Evolutionary conservation across 2,113 vertebrate genomes (phyloP), one percentile per base, ranked within the genome.

Genomic region (Paedocypris sp.): DNA sequence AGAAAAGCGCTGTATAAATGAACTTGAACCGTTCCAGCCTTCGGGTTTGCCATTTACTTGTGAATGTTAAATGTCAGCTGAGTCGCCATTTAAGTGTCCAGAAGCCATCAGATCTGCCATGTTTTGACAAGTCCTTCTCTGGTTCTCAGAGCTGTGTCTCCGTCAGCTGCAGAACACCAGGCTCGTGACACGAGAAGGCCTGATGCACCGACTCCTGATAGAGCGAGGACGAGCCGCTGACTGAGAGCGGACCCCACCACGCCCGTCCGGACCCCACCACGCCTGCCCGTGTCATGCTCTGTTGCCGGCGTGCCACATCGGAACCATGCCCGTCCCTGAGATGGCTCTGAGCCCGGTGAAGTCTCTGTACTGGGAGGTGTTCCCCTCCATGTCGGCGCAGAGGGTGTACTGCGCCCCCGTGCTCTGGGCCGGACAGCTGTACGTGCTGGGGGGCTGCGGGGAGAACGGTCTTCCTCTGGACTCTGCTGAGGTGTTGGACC

Each of bases 361-460:
- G 50, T 82, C 87, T 74, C 87, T 95, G 67, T 74, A 71, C 71
- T 98, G 94, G 94, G 90, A 88, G 79, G 71, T 81, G 56, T 89
- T 97, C 71, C 94, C 94, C 1, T 70, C 90, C 41, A 92, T 98
- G 94, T 85, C 90, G 13, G 88, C 89, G 13, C 80, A 84, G 32
- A 87, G 94, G 0, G 94, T 98, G 7, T 98, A 98, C 79, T 91
- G 91, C 79, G 89, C 92, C 0, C 86, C 92, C 0, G 72, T 79
- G 0, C 80, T 88, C 74, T 87, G 85, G n/a, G 89, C 90, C 9
- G 88, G 88, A 51, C 89, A 86, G 56, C 77, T 98, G 16, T 91
- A 91, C 10, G 93, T 98, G 66, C 72, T 93, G 76, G 95, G 94
- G 4, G 95, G 95, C 73, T 98, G 95, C 75, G 90, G 91, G 6